Percentiles rank a stretch among this genome's conserved stretches.
Conservation (phyloP, 2,888 invertebrate species). For the Crioceris asparagi region DNA sequence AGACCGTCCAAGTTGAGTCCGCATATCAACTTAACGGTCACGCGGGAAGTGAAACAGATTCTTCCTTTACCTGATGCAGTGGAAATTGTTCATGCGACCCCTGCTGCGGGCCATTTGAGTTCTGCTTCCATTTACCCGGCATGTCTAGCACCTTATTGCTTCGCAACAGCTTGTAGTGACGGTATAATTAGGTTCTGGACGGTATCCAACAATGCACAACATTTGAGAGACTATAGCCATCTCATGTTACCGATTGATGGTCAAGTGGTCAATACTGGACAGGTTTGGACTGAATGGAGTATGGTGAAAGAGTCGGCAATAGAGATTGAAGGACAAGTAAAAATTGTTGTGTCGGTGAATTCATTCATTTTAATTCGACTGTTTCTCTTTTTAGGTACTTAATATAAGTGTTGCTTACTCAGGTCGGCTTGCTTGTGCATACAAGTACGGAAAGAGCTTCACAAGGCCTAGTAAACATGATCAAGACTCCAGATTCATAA, state of each 20-base stretch:
- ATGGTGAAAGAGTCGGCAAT: slow-evolving; percentile 51
- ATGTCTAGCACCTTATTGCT: slow-evolving; percentile 94
- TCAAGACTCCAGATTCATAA: slow-evolving; percentile 74
- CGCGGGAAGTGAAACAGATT: slow-evolving; percentile 85
- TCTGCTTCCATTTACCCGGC: slow-evolving; percentile 98
- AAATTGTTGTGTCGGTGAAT: too few relatives aligned
- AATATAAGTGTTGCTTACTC: slow-evolving; percentile 97
- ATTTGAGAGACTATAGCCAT: slow-evolving; percentile 27
- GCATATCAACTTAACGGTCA: slow-evolving; percentile 77
- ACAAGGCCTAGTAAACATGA: slow-evolving; percentile 67
- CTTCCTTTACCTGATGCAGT: slow-evolving; percentile 82
- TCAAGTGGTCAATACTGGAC: slow-evolving; percentile 32
- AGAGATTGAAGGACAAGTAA: slow-evolving; percentile 49
- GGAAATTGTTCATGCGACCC: slow-evolving; percentile 85
- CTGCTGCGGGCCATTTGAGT: slow-evolving; percentile 93
- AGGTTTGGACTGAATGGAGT: slow-evolving; percentile 37
- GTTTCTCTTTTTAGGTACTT: slow-evolving; percentile 45
- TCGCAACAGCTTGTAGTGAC: slow-evolving; percentile 93
- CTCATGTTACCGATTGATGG: slow-evolving; percentile 34
- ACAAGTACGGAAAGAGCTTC: slow-evolving; percentile 85
- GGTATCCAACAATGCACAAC: slow-evolving; percentile 28
- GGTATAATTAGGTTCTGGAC: slow-evolving; percentile 84
- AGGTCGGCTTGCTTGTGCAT: slow-evolving; percentile 94
- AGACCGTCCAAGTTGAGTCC: slow-evolving; percentile 43
- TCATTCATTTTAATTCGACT: too few relatives aligned